Conservation (phyloP, 2,113 vertebrate genomes). For the Corythoichthys intestinalis region DNA sequence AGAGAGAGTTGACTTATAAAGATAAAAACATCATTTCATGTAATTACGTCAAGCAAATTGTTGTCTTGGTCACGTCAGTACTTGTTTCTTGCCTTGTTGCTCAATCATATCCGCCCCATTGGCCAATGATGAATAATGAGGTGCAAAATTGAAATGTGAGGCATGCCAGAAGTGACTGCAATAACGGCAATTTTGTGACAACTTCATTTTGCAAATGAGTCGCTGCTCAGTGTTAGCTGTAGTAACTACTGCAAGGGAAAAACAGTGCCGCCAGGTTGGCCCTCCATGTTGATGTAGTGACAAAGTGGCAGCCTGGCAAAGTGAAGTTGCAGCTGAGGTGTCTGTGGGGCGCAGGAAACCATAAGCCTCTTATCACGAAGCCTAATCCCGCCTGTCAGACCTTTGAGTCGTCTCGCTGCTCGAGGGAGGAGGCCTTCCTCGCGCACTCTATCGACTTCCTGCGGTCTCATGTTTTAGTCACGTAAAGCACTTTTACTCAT, state of each 20-base stretch:
- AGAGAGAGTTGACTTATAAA: too few species aligned
- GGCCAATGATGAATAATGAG: background rate
- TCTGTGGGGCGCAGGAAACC: conserved; percentile 1
- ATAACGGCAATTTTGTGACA: background rate
- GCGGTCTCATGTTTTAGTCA: conserved; percentile 4
- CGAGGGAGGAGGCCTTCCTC: conserved; percentile 5
- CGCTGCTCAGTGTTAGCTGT: background rate
- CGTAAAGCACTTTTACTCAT: background rate
- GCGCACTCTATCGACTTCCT: conserved; percentile 10
- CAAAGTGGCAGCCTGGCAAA: background rate
- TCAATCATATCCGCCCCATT: background rate
- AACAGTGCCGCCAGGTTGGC: background rate
- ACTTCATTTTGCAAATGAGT: background rate
- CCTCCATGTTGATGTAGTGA: background rate
- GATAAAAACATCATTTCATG: too few species aligned
- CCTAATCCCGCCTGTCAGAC: conserved; percentile 50
- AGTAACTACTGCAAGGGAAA: background rate
- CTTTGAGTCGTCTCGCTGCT: conserved; percentile 4
- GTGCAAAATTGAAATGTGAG: background rate
- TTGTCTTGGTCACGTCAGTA: background rate
- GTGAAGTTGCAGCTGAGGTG: conserved; percentile 15
- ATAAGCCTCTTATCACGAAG: conserved; percentile 60
- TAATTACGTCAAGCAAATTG: background rate
- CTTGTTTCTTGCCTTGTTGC: background rate
- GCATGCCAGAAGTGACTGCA: background rate